Evolutionary conservation across 2,113 vertebrate genomes (phyloP).

Genomic region (Gymnogyps californianus): DNA sequence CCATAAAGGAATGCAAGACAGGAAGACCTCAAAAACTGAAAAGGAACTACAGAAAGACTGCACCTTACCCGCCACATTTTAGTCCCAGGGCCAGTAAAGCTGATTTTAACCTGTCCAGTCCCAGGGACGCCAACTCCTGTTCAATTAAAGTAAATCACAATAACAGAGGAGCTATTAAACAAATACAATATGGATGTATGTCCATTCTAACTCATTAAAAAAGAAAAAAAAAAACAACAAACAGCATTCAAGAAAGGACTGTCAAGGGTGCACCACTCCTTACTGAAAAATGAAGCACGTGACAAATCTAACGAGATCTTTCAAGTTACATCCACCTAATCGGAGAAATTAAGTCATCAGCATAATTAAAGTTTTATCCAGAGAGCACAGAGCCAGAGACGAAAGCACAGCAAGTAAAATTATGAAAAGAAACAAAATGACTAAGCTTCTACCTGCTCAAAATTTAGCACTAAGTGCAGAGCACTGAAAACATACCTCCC

Average conservation of each 20-base stretch:
- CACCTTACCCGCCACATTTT: constrained; percentile 94
- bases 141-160: neutral
- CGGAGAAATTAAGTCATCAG: neutral
- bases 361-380: neutral
- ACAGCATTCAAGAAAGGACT: neutral
- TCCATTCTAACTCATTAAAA: neutral
- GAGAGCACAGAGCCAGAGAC: neutral
- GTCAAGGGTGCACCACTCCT: neutral
- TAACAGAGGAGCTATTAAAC: neutral
- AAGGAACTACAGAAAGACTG: neutral
- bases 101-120: constrained; percentile 96
- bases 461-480: neutral
- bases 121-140: constrained; percentile 95
- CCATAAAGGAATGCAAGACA: neutral
- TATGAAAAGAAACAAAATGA: neutral
- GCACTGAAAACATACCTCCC: constrained; percentile 82
- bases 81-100: constrained; percentile 94
- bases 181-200: neutral
- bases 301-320: neutral
- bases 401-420: neutral
- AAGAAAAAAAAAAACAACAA: neutral
- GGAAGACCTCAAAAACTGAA: neutral
- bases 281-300: neutral
- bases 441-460: neutral
- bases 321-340: neutral